These are phyloP conservation scores for Lepidocyrtoides sp. DNA, from an alignment of 2,888 invertebrate species.

Conservation along the genomic window DNA sequence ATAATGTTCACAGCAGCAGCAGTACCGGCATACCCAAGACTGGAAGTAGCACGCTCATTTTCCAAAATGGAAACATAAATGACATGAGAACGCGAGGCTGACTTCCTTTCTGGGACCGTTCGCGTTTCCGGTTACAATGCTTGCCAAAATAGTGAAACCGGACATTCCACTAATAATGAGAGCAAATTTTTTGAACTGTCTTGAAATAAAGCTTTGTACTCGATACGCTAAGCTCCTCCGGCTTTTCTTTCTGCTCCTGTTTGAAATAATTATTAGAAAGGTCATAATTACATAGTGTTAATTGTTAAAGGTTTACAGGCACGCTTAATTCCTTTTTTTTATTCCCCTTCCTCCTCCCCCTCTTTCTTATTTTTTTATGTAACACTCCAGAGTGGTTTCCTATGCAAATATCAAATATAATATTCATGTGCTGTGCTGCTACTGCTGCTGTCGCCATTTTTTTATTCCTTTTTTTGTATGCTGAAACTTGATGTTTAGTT, in stretches of 20 bases:
- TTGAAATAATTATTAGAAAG: conserved; percentile 72
- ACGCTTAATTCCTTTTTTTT: conserved; percentile 59
- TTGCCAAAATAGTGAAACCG: conserved; percentile 75
- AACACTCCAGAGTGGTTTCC: background rate
- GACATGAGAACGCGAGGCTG: conserved; percentile 77
- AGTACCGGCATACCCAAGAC: no score
- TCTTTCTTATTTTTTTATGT: background rate
- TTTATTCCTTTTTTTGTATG: background rate
- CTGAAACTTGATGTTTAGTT: conserved; percentile 6
- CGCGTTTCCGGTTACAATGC: conserved; percentile 77
- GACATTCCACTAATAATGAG: conserved; percentile 79
- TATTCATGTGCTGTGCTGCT: background rate
- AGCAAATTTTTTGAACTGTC: conserved; percentile 76
- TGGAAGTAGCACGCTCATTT: conserved; percentile 68
- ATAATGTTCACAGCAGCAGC: background rate
- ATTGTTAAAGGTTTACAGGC: conserved; percentile 70
- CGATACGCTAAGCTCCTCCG: conserved; percentile 22
- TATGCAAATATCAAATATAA: no score
- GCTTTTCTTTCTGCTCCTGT: background rate
- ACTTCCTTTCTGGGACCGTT: conserved; percentile 74
- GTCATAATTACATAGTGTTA: conserved; percentile 77
- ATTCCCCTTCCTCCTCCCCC: background rate
- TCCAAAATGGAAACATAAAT: conserved; percentile 75
- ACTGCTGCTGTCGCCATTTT: background rate
- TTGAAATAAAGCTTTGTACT: conserved; percentile 28